These are phyloP conservation scores for Arrhopalites spinosus DNA, from an alignment of 2,888 invertebrate species.

Conservation along the genomic window DNA sequence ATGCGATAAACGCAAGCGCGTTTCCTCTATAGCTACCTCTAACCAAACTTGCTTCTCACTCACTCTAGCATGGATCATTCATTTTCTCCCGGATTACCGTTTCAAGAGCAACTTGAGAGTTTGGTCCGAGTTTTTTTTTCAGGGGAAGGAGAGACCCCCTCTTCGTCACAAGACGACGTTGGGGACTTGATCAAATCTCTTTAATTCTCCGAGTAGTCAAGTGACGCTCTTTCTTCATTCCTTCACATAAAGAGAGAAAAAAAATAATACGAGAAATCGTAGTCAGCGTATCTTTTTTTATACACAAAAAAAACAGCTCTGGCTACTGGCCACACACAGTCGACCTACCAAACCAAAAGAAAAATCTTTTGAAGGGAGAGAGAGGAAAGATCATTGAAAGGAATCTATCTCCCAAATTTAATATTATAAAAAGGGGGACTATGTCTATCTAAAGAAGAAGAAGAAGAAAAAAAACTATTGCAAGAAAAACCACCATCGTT, in stretches of 20 bases:
- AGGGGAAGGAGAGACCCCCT: constrained; percentile 15
- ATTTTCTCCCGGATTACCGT: constrained; percentile 43
- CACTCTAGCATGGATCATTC: constrained; percentile 38
- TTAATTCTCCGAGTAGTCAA: constrained; percentile 5
- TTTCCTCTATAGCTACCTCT: constrained; percentile 37
- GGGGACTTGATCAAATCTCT: constrained; percentile 15
- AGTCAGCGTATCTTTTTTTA: background rate
- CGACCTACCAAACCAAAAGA: background rate
- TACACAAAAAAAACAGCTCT: too few species aligned
- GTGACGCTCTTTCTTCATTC: background rate
- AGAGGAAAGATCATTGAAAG: background rate
- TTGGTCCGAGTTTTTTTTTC: constrained; percentile 24
- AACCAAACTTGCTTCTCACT: constrained; percentile 18
- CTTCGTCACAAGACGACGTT: background rate
- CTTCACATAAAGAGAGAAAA: background rate
- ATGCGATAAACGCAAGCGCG: constrained; percentile 51
- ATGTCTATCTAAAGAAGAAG: background rate
- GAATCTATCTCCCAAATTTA: too few species aligned
- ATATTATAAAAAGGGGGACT: background rate
- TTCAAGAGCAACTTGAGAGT: constrained; percentile 21
- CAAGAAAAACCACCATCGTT: too few species aligned
- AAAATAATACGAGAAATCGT: background rate
- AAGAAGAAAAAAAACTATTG: too few species aligned
- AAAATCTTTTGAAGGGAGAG: background rate
- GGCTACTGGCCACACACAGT: background rate